Conservation (phyloP, 1,140 invertebrate genomes). For the Drosophila arizonae region DNA sequence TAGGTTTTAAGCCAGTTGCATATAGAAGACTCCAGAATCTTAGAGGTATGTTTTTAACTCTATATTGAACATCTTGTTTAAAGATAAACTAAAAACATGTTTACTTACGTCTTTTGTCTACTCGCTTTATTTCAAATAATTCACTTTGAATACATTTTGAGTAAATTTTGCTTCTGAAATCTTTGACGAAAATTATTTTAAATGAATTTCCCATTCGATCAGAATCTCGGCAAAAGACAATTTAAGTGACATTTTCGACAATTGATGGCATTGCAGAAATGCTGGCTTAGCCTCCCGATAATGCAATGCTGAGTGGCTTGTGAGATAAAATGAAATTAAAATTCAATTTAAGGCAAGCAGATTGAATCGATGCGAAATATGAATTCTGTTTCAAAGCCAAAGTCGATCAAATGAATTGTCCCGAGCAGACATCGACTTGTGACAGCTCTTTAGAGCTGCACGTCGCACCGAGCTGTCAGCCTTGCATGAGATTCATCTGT, state of each 20-base stretch:
- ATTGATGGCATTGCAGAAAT: background rate
- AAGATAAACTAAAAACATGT: too few relatives aligned
- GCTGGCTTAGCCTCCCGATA: background rate
- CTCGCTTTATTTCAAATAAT: too few relatives aligned
- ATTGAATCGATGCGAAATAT: background rate
- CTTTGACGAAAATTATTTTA: background rate
- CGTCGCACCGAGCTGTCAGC: conserved; percentile 17
- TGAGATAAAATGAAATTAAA: background rate
- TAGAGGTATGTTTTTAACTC: too few relatives aligned
- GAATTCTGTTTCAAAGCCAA: background rate
- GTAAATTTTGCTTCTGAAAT: background rate
- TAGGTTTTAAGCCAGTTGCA: too few relatives aligned
- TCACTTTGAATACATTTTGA: too few relatives aligned
- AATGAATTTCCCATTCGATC: too few relatives aligned
- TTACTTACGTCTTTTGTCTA: too few relatives aligned
- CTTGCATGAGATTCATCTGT: background rate
- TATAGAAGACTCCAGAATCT: too few relatives aligned
- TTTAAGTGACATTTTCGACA: background rate
- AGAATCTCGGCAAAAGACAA: too few relatives aligned
- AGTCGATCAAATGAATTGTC: conserved; percentile 3
- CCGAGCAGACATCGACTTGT: background rate
- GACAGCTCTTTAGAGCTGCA: conserved; percentile 17
- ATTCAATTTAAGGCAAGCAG: background rate
- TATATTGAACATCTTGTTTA: too few relatives aligned
- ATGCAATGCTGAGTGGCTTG: too few relatives aligned